Evolutionary conservation across 2,888 invertebrate species (phyloP).

Genomic region (Oxytorus armatus): DNA sequence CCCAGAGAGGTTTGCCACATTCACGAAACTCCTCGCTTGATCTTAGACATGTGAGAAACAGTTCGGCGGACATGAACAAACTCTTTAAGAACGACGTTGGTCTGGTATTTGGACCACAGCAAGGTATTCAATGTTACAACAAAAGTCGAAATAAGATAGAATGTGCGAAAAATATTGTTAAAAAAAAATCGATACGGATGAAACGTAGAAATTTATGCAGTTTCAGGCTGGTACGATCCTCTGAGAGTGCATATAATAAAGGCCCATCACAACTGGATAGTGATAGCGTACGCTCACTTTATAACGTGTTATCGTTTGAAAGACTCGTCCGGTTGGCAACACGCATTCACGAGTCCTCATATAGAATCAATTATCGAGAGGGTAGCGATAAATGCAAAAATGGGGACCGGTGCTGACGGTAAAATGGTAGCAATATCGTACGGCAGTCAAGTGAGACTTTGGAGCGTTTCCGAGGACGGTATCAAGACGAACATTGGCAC

Average conservation of each 20-base stretch:
- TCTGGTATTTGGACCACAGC: conserved; percentile 88
- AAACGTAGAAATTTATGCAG: conserved; percentile 81
- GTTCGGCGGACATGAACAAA: conserved; percentile 91
- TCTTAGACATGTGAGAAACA: conserved; percentile 90
- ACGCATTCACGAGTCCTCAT: conserved; percentile 96
- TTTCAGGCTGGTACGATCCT: conserved; percentile 92
- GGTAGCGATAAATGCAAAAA: conserved; percentile 93
- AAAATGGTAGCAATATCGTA: conserved; percentile 95
- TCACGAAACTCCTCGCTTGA: conserved; percentile 94
- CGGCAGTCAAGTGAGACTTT: conserved; percentile 90
- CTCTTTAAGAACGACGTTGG: conserved; percentile 90
- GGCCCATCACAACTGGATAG: conserved; percentile 99
- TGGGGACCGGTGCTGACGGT: conserved; percentile 85
- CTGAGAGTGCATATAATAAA: conserved; percentile 96
- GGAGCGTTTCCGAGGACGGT: conserved; percentile 93
- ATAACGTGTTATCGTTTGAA: conserved; percentile 97
- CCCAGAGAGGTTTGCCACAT: conserved; percentile 86
- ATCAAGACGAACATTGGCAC: conserved; percentile 91
- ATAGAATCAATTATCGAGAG: conserved; percentile 95
- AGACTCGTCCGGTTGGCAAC: conserved; percentile 98
- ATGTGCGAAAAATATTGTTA: conserved; percentile 3
- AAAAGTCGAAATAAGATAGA: neutral
- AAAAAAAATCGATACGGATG: conserved; percentile 5
- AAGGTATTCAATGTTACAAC: conserved; percentile 76
- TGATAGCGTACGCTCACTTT: conserved; percentile 97